These are phyloP conservation scores for Apogon hyalosoma DNA, from an alignment of 2,797 vertebrate genomes.

Conservation along the genomic window DNA sequence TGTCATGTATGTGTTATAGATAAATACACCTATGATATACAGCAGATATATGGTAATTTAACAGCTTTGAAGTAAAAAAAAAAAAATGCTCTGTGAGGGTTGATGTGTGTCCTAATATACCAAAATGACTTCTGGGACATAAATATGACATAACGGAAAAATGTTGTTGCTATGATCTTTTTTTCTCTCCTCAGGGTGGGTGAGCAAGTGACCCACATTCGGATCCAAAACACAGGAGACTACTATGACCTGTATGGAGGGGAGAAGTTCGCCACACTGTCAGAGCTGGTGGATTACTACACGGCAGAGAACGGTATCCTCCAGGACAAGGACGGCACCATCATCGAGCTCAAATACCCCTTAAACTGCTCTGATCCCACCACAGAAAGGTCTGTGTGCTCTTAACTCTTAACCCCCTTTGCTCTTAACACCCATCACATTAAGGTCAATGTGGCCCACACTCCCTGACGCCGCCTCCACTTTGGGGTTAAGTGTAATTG, in stretches of 20 bases:
- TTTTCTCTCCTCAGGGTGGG: constrained; percentile 83
- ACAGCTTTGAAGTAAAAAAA: not conserved
- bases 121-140: too few species aligned
- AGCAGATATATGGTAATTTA: not conserved
- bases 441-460: constrained; percentile 16
- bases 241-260: constrained; percentile 97
- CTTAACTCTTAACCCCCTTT: not conserved
- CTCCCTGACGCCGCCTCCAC: not conserved
- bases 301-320: constrained; percentile 91
- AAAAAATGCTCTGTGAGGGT: not conserved
- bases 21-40: not conserved
- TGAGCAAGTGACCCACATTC: constrained; percentile 93
- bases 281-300: constrained; percentile 96
- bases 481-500: not conserved
- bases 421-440: not conserved
- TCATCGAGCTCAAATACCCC: constrained; percentile 93
- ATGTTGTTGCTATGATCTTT: not conserved
- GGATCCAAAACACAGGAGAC: constrained; percentile 98
- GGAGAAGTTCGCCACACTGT: constrained; percentile 96
- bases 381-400: constrained; percentile 88
- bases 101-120: not conserved
- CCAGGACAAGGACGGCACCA: constrained; percentile 93
- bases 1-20: not conserved
- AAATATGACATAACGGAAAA: not conserved
- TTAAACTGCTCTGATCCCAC: constrained; percentile 96